These are phyloP conservation scores for Sciurus vulgaris DNA, from an alignment of 2,797 vertebrate genomes.

Conservation along the genomic window DNA sequence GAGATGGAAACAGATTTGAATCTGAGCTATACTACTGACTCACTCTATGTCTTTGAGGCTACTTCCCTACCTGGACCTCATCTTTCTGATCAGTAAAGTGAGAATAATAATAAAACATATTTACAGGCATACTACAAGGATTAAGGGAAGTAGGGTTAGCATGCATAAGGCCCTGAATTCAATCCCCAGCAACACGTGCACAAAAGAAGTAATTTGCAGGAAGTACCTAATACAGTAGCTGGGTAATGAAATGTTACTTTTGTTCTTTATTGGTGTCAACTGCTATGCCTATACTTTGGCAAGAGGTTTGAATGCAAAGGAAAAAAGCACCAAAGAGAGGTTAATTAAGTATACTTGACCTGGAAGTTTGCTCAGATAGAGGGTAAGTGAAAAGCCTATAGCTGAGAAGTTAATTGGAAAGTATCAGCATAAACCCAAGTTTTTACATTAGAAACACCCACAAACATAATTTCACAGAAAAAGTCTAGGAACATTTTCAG, in stretches of 20 bases:
- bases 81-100: no score
- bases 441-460: background rate
- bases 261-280: background rate
- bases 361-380: slow-evolving; percentile 42
- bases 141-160: no score
- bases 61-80: no score
- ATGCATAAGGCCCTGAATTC: background rate
- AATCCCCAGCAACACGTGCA: background rate
- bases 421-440: background rate
- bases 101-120: no score
- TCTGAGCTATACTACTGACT: no score
- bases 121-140: no score
- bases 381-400: background rate
- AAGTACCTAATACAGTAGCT: background rate
- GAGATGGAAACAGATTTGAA: no score
- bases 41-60: no score
- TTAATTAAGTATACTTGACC: slow-evolving; percentile 37
- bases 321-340: background rate
- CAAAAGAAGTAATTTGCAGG: background rate
- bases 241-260: slow-evolving; percentile 33
- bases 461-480: background rate
- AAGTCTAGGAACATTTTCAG: background rate
- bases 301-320: slow-evolving; percentile 4
- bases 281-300: background rate
- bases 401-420: slow-evolving; percentile 23